These are phyloP conservation scores for Scopus umbretta DNA, from an alignment of 2,113 vertebrate genomes.

Conservation along the genomic window DNA sequence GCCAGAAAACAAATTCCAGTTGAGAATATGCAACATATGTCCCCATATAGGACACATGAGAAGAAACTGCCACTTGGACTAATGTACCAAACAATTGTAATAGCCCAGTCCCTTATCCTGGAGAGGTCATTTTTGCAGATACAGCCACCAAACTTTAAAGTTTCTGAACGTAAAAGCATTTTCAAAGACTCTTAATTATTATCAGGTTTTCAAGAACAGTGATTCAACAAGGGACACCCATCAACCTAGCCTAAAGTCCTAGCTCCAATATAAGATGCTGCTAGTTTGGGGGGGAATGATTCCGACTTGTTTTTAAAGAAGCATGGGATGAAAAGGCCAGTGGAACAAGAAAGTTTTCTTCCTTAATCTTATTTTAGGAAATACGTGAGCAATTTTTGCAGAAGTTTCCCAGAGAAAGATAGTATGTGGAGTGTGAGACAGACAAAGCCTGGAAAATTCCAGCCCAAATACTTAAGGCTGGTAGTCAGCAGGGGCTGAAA, in stretches of 20 bases:
- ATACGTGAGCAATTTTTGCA: neutral
- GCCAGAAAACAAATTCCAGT: neutral
- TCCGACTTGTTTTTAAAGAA: neutral
- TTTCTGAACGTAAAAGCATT: neutral
- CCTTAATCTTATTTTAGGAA: slow-evolving; percentile 6
- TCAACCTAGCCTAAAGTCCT: neutral
- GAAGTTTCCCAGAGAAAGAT: neutral
- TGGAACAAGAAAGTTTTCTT: neutral
- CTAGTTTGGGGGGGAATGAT: neutral
- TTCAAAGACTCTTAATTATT: neutral
- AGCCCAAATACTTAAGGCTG: neutral
- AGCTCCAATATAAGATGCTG: neutral
- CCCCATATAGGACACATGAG: neutral
- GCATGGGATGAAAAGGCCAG: neutral
- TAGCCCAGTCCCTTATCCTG: neutral
- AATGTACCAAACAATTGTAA: neutral
- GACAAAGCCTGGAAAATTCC: slow-evolving; percentile 3
- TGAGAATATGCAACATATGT: neutral
- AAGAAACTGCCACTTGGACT: neutral
- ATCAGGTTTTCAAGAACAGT: neutral
- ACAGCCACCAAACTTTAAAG: neutral
- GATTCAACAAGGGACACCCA: neutral
- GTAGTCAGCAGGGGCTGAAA: neutral
- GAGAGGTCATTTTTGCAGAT: neutral
- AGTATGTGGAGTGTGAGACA: neutral